Evolutionary conservation across 2,113 vertebrate species (phyloP), one percentile per base, ranked within the genome.

Genomic region (Tor tambroides): DNA sequence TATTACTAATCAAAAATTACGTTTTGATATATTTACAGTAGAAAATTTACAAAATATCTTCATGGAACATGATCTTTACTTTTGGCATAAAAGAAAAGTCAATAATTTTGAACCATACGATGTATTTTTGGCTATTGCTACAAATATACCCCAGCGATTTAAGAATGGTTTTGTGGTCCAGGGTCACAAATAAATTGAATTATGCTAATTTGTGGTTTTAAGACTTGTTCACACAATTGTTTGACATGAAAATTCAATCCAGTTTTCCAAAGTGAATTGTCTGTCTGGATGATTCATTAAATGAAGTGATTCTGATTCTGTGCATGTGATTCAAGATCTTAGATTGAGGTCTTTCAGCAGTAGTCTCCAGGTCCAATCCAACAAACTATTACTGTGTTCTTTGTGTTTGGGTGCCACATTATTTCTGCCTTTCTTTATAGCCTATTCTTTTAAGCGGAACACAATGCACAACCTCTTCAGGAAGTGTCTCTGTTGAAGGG

Each of bases 381-480:
- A 19, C 80, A 28, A 46, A 67, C 59, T 15, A 7, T 3, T 67
- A 11, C 8, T 51, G 38, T 8, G 69, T 41, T 38, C 63, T 43
- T 30, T 43, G 35, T 83, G 43, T 19, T 23, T 21, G 15, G 6
- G 5, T 51, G 46, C 30, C 21, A 12, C 23, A 26, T 49, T 43
- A 26, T 21, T 6, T 85, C 17, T 19, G 12, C 26, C 32, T 82
- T 17, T 23, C 71, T 83, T 9, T 7, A 15, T 67, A 17, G 67
- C 69, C 23, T 4, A 75, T 41, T 85, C 85, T 59, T 38, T 41
- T 65, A 8, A 74, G 71, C 54, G 80, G 87, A 81, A 93, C 90
- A 92, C 90, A 92, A 87, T 35, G 77, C 88, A 82, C 87, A 92
- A 93, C 90, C 92, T 91, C 85, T 74, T 91, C 90, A 90, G 87